Conservation (phyloP, 1,140 invertebrate genomes). For the Lamellibrachia luymesi region DNA sequence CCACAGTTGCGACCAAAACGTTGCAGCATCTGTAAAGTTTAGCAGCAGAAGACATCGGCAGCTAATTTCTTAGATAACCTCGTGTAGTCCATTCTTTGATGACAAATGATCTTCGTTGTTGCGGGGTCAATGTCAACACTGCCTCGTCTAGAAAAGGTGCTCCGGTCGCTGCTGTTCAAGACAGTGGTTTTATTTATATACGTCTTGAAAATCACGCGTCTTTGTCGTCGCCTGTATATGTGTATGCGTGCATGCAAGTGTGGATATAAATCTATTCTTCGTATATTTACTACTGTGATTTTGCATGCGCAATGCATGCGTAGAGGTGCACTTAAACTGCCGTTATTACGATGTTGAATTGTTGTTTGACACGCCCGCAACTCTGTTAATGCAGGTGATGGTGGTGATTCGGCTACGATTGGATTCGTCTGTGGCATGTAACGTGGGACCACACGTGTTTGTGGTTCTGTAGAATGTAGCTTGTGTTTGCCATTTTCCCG, state of each 20-base stretch:
- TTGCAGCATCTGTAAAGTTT: background rate
- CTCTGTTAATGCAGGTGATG: background rate
- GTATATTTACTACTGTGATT: conserved; percentile 1
- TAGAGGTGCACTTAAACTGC: background rate
- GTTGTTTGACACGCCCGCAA: background rate
- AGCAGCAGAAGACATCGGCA: background rate
- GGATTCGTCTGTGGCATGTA: background rate
- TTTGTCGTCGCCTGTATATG: background rate
- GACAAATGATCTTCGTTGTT: background rate
- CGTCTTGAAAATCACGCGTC: background rate
- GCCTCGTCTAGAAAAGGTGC: background rate
- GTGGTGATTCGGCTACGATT: background rate
- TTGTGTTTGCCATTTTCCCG: background rate
- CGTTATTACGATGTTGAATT: background rate
- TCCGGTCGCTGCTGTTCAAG: background rate
- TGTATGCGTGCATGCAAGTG: background rate
- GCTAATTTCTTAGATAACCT: background rate
- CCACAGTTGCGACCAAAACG: background rate
- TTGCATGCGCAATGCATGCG: background rate
- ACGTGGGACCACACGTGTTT: background rate
- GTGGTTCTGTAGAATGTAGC: background rate
- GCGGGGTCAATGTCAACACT: background rate
- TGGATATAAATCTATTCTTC: background rate
- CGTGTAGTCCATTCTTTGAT: background rate
- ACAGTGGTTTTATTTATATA: background rate